phyloP scores from a whole-genome alignment of 2,797 vertebrate species.

The Toxotes lorentzi region DNA sequence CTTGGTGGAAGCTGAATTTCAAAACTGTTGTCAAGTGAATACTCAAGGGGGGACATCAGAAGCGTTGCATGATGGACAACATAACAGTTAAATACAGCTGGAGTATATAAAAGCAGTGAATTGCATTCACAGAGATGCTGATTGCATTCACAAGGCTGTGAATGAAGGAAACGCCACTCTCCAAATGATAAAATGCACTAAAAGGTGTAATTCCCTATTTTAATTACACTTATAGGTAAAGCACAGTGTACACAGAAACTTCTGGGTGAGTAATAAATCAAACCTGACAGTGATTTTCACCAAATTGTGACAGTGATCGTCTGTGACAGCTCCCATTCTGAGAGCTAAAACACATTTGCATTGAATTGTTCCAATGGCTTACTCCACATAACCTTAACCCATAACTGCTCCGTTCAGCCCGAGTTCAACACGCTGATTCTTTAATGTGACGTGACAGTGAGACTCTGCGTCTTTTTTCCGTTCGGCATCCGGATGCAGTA shows the following conservation, averaged over 20 bases:
- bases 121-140: slow-evolving; percentile 1
- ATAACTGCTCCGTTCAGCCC: slow-evolving; percentile 38
- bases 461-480: slow-evolving; percentile 12
- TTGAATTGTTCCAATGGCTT: slow-evolving; percentile 57
- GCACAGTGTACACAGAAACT: neutral
- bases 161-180: neutral
- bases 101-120: neutral
- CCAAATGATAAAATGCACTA: neutral
- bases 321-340: slow-evolving; percentile 57
- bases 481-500: slow-evolving; percentile 19
- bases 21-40: slow-evolving; percentile 20
- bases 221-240: slow-evolving; percentile 23
- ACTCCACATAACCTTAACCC: slow-evolving; percentile 61
- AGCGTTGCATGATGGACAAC: slow-evolving; percentile 2
- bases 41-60: slow-evolving; percentile 31
- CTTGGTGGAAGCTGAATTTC: slow-evolving; percentile 43
- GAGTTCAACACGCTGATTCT: slow-evolving; percentile 31
- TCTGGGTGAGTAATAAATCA: slow-evolving; percentile 23
- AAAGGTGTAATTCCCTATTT: neutral
- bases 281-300: slow-evolving; percentile 36
- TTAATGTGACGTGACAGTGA: slow-evolving; percentile 64
- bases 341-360: slow-evolving; percentile 61
- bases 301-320: slow-evolving; percentile 59
- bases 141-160: neutral
- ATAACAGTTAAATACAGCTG: slow-evolving; percentile 7